These are phyloP conservation scores for Periphyllus acericola DNA, from an alignment of 2,888 invertebrate species.

Conservation along the genomic window DNA sequence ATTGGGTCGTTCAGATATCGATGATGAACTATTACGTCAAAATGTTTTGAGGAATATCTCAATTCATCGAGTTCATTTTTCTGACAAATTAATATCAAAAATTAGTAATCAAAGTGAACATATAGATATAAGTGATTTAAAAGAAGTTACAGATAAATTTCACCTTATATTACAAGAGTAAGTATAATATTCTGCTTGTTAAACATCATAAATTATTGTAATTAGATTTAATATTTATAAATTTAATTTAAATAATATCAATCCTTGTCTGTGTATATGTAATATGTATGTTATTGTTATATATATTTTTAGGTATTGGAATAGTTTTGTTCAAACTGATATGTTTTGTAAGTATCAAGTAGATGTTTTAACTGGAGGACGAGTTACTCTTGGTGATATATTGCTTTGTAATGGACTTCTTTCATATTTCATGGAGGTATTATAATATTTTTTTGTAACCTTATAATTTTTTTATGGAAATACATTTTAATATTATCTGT, in stretches of 20 bases:
- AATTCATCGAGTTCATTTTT: constrained; percentile 43
- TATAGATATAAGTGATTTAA: constrained; percentile 31
- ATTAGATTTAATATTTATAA: not conserved
- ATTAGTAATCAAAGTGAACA: constrained; percentile 27
- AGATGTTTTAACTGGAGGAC: constrained; percentile 84
- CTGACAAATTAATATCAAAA: constrained; percentile 40
- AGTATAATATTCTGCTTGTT: constrained; percentile 27
- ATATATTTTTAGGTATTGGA: constrained; percentile 72
- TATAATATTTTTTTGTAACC: not conserved
- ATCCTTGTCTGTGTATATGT: not conserved
- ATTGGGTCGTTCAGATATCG: constrained; percentile 32
- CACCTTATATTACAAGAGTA: constrained; percentile 60
- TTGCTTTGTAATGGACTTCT: constrained; percentile 89
- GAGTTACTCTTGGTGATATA: constrained; percentile 85
- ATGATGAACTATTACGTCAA: constrained; percentile 44
- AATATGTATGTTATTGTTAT: too few species aligned
- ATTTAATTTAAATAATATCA: not conserved
- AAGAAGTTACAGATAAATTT: constrained; percentile 40
- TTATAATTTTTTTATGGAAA: not conserved
- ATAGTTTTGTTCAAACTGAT: constrained; percentile 84
- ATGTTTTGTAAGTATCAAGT: constrained; percentile 93
- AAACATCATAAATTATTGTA: not conserved
- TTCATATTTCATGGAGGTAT: constrained; percentile 92
- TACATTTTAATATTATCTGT: constrained; percentile 3
- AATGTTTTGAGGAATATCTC: constrained; percentile 46